Conservation (phyloP, 2,888 invertebrate genomes). For the Chrysina gloriosa region DNA sequence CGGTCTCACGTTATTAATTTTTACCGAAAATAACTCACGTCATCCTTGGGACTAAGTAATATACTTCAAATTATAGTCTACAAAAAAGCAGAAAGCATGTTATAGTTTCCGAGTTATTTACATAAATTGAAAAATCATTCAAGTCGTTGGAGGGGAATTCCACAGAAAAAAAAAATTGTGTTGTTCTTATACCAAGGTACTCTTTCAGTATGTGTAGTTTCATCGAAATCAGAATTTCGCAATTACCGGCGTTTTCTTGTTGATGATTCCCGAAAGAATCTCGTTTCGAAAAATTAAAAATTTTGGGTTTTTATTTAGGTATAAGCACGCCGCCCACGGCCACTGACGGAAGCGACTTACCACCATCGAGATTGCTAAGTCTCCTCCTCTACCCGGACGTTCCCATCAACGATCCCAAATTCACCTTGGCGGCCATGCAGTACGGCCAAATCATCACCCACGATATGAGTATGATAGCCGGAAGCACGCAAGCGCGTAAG, state of each 20-base stretch:
- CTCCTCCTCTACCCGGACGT: slow-evolving; percentile 77
- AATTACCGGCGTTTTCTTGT: no score
- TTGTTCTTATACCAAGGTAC: no score
- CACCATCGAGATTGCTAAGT: slow-evolving; percentile 78
- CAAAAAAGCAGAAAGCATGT: no score
- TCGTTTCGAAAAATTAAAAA: background rate
- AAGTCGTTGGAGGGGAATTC: no score
- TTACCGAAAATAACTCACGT: no score
- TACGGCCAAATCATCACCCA: slow-evolving; percentile 85
- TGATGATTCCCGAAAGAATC: no score
- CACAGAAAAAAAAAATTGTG: no score
- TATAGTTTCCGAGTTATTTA: no score
- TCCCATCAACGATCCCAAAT: slow-evolving; percentile 77
- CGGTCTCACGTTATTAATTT: no score
- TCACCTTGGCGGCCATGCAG: slow-evolving; percentile 81
- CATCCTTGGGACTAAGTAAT: no score
- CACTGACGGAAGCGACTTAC: slow-evolving; percentile 73
- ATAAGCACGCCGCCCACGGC: slow-evolving; percentile 72
- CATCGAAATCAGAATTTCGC: background rate
- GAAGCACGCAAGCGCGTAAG: slow-evolving; percentile 82
- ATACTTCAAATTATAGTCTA: no score
- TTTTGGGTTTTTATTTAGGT: slow-evolving; percentile 64
- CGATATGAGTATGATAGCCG: slow-evolving; percentile 81
- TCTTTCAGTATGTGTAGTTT: background rate
- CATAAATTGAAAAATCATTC: no score